Base-by-base conservation (phyloP, 2,797 vertebrate species). In the Podarcis siculus region DNA sequence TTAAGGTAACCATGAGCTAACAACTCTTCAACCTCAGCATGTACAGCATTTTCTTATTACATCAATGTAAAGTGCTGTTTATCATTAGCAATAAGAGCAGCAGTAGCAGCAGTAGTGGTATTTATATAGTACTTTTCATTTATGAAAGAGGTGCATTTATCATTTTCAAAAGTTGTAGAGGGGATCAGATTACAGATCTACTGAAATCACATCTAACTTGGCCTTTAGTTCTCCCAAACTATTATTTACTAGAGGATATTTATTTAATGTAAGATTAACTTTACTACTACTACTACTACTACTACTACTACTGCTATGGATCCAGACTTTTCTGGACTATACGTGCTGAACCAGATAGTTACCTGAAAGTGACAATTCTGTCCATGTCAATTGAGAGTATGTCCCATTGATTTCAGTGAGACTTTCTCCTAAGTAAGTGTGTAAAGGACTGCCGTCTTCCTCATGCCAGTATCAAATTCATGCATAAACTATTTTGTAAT, bases 11-110 rank as follows among this genome's bases (percentile, higher is more conserved):
- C 79, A 2, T 12, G 5, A 6, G 72, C 12, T 86, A 1, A 69
- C 86, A 5, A 66, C 42, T 77, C 91, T n/a, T 83, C 85, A 79
- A 89, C 81, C 69, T 84, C 86, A 21, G n/a, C 37, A 79, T 2
- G 2, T 83, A 66, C 7, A 39, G 37, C 7, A 23, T 58, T 88
- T 42, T 79, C 71, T 75, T 73, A 83, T 86, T 64, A 89, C 10
- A 79, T 66, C 35, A 81, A 78, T 61, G 49, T 86, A 82, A 4
- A 87, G 15, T 5, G 71, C 19, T 35, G 15, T 89, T 90, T 91
- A 80, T 69, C 81, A n/a, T 61, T 61, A 21, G 39, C 10, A 82
- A 8, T 69, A 45, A 8, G 3, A 61, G 13, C 8, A 15, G 49
- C 9, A 67, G 37, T 39, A 42, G 35, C 17, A 73, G 7, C 45